phyloP scores from a whole-genome alignment of 2,113 vertebrate species.

The Columba janthina region DNA sequence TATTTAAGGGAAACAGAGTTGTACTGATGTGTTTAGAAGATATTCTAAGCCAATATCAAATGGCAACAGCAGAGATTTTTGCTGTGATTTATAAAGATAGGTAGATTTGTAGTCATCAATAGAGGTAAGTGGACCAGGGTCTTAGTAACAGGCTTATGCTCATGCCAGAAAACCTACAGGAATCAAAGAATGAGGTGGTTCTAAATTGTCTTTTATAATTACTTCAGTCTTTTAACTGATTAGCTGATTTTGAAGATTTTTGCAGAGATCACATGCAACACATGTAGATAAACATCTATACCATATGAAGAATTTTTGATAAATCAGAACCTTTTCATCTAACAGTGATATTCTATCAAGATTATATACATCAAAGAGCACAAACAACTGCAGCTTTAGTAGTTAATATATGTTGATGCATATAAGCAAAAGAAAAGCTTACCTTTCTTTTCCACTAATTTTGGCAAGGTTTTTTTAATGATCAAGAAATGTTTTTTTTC shows the following conservation, averaged over 20 bases:
- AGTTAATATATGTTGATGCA: not conserved
- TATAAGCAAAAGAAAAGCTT: not conserved
- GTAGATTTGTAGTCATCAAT: not conserved
- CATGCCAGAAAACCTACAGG: not conserved
- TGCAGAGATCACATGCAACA: not conserved
- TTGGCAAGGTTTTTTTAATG: not conserved
- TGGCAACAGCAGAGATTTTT: not conserved
- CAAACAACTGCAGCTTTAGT: not conserved
- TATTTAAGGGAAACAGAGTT: conserved; percentile 35
- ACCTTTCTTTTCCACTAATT: not conserved
- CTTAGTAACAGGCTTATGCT: not conserved
- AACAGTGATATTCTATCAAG: not conserved
- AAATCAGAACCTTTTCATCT: not conserved
- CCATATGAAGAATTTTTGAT: not conserved
- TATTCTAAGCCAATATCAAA: conserved; percentile 15
- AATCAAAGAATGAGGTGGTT: not conserved
- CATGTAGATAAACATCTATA: not conserved
- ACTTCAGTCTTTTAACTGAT: not conserved
- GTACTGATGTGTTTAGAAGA: conserved; percentile 5
- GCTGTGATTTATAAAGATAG: not conserved
- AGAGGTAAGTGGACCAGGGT: not conserved
- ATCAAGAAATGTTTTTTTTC: not conserved
- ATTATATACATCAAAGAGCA: not conserved
- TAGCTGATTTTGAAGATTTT: not conserved
- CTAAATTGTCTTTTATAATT: not conserved